Evolutionary conservation across 1,140 invertebrate genomes (phyloP).

Genomic region (Zophobas morio): DNA sequence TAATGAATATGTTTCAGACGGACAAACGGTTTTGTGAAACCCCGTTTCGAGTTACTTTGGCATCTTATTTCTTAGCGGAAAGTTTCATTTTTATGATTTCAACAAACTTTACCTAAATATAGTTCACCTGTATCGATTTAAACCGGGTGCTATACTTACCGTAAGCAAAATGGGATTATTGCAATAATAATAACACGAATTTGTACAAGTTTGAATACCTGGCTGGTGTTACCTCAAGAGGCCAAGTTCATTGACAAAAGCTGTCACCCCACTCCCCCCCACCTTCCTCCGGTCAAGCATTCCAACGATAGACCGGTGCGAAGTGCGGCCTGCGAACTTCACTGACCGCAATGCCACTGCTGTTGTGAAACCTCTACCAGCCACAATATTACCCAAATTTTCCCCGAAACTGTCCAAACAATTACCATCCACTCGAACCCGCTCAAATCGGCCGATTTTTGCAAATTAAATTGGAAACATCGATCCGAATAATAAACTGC

Average conservation of each 20-base stretch:
- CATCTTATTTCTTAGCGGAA: slow-evolving; percentile 5
- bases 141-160: slow-evolving; percentile 3
- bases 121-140: slow-evolving; percentile 22
- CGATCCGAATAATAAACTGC: slow-evolving; percentile 13
- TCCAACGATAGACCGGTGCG: slow-evolving; percentile 41
- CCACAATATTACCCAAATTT: slow-evolving; percentile 24
- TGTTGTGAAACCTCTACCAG: slow-evolving; percentile 23
- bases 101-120: slow-evolving; percentile 18
- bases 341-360: slow-evolving; percentile 40
- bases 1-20: slow-evolving; percentile 14
- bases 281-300: slow-evolving; percentile 34
- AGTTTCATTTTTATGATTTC: slow-evolving; percentile 6
- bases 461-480: slow-evolving; percentile 25
- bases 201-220: slow-evolving; percentile 39
- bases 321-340: slow-evolving; percentile 38
- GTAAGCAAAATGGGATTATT: slow-evolving; percentile 29
- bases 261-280: slow-evolving; percentile 37
- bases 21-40: slow-evolving; percentile 1
- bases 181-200: slow-evolving; percentile 41
- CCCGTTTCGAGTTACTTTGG: neutral
- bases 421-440: neutral
- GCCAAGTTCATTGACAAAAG: slow-evolving; percentile 42
- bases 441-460: neutral
- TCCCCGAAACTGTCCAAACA: slow-evolving; percentile 25
- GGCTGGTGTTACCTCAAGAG: slow-evolving; percentile 40